Evolutionary conservation across 2,888 invertebrate genomes (phyloP).

Genomic region (Hirtodrosophila trivittata): DNA sequence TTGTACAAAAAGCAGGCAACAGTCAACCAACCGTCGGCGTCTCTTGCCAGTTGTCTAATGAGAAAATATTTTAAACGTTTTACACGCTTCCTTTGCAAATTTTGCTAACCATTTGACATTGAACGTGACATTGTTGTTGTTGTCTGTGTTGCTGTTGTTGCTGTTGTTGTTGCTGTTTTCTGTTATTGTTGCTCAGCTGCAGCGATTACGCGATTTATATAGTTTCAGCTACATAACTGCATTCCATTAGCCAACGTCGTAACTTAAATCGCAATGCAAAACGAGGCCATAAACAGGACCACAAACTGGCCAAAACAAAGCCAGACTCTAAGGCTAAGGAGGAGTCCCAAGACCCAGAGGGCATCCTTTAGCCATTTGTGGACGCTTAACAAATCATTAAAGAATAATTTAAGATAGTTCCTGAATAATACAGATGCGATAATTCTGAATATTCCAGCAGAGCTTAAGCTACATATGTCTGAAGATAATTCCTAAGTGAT

Average conservation of each 20-base stretch:
- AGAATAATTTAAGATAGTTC: background rate
- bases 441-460: too few species aligned
- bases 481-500: background rate
- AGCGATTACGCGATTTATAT: slow-evolving; percentile 67
- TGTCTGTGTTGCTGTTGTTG: slow-evolving; percentile 23
- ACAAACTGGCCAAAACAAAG: slow-evolving; percentile 26
- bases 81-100: slow-evolving; percentile 78
- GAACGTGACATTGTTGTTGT: slow-evolving; percentile 75
- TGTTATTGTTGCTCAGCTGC: slow-evolving; percentile 56
- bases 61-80: slow-evolving; percentile 77
- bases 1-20: slow-evolving; percentile 49
- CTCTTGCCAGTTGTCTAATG: slow-evolving; percentile 65
- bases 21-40: slow-evolving; percentile 41
- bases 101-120: slow-evolving; percentile 70
- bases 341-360: background rate
- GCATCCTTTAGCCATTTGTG: too few species aligned
- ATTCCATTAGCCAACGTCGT: slow-evolving; percentile 41
- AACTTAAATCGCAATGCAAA: slow-evolving; percentile 21
- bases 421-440: too few species aligned
- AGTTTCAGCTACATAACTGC: slow-evolving; percentile 41
- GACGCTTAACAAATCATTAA: background rate
- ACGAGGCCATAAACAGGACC: slow-evolving; percentile 44
- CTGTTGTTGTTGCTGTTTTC: slow-evolving; percentile 17
- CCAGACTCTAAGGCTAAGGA: background rate
- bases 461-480: background rate